These are phyloP conservation scores for Drosophila maculinotata DNA, from an alignment of 2,888 invertebrate species.

Conservation along the genomic window DNA sequence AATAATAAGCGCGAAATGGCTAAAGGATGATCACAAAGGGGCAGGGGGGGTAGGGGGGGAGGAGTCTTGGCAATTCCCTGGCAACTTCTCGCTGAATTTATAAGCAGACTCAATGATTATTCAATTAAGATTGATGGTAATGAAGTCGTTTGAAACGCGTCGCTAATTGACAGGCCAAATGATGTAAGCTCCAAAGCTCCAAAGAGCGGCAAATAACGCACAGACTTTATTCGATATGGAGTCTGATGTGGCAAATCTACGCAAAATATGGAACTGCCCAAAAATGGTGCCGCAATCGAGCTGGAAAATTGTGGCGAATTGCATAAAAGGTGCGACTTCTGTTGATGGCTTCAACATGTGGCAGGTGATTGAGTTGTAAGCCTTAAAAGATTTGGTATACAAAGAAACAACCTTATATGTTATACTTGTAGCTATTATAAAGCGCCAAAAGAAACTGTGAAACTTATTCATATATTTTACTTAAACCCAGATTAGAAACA, in stretches of 20 bases:
- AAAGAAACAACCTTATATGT: constrained; percentile 20
- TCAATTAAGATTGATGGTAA: constrained; percentile 79
- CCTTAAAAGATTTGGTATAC: constrained; percentile 5
- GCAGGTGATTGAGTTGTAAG: constrained; percentile 44
- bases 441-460: constrained; percentile 14
- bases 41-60: background rate
- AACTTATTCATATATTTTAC: no score
- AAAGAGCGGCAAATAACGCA: no score
- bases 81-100: constrained; percentile 57
- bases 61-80: constrained; percentile 32
- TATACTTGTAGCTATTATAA: background rate
- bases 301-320: no score
- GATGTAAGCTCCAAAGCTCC: constrained; percentile 47
- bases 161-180: constrained; percentile 67
- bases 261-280: constrained; percentile 24
- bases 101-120: constrained; percentile 67
- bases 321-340: constrained; percentile 52
- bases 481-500: constrained; percentile 1
- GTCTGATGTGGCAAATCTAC: no score
- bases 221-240: no score
- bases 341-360: constrained; percentile 32
- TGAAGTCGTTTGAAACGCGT: constrained; percentile 67
- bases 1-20: constrained; percentile 40
- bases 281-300: constrained; percentile 51
- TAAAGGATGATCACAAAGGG: background rate